Evolutionary conservation across 2,797 vertebrate genomes (phyloP).

Genomic region (Somateria mollissima): DNA sequence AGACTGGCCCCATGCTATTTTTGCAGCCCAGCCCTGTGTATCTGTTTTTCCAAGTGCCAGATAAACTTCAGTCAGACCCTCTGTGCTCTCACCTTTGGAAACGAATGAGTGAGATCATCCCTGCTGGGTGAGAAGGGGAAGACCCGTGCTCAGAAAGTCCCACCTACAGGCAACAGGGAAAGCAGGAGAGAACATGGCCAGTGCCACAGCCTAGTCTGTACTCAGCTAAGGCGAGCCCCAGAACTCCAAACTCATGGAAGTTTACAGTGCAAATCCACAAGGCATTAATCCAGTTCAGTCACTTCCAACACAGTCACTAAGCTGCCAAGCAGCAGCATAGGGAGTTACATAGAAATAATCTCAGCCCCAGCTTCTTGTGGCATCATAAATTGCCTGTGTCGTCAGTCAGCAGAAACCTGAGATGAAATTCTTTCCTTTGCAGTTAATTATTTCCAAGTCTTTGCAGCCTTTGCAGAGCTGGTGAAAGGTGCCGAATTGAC

Average conservation of each 20-base stretch:
- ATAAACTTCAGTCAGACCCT: not conserved
- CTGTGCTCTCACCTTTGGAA: not conserved
- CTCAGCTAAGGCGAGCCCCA: not conserved
- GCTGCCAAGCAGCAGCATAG: conserved; percentile 63
- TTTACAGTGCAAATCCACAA: not conserved
- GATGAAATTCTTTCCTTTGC: conserved; percentile 36
- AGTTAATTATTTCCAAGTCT: conserved; percentile 52
- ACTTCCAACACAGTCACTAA: not conserved
- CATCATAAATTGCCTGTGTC: conserved; percentile 52
- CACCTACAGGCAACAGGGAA: not conserved
- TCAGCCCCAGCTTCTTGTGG: conserved; percentile 43
- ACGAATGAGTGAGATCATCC: not conserved
- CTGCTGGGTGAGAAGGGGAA: not conserved
- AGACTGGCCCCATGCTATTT: not conserved
- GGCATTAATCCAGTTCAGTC: not conserved
- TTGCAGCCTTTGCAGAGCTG: not conserved
- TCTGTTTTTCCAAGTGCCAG: not conserved
- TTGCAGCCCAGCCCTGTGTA: not conserved
- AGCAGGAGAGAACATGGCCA: not conserved
- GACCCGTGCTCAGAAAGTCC: not conserved
- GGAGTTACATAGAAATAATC: conserved; percentile 35
- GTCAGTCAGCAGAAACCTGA: conserved; percentile 55
- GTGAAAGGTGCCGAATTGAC: conserved; percentile 8
- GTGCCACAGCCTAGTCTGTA: not conserved
- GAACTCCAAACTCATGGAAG: not conserved